Base-by-base conservation (phyloP, 2,888 invertebrate genomes). In the Gerris lacustris region DNA sequence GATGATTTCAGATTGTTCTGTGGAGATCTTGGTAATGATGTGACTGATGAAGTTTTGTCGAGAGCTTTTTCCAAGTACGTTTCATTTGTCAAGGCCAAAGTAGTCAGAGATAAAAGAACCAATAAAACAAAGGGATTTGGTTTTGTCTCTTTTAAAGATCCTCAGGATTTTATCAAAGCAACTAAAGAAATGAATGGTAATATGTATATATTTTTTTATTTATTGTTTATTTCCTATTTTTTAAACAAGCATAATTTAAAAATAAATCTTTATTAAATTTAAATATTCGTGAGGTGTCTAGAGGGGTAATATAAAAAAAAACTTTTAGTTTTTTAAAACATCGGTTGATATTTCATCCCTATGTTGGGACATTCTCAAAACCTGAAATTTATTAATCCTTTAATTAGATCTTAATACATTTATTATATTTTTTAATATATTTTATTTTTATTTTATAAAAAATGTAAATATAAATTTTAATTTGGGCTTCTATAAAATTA, bases 151-250 rank as follows among this genome's bases (percentile, higher is more conserved):
- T 99, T 99, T 80, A 94, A 93, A 78, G 96, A 98, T 81, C 96
- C 97, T 0, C 90, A 92, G 47, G 99, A 99, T 81, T 99, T 98
- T 79, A 96, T 96, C 70, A 89, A 92, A 77, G 99, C 99, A 7
- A 98, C 98, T 92, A 93, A 97, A 79, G 99, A 99, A 84, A 96
- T 99, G 94, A 98, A 99, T 81, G 99, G 95, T 94, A 79, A 86
- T 85, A 31, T 31, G 1, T 31, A 31, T 31, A 31, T n/a, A 62
- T 62, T n/a, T 31, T 2, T 31, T 31, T 31, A 31, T 31, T 31
- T 31, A 31, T 31, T 31, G 4, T 31, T 31, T 31, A 31, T 31
- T 31, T n/a, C n/a, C n/a, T n/a, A n/a, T n/a, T 31, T 31, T 31
- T 31, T 31, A 2, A 31, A 31, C 31, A 2, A 2, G 31, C 62